Conservation (phyloP, 2,888 invertebrate species). For the Monochamus alternatus region DNA sequence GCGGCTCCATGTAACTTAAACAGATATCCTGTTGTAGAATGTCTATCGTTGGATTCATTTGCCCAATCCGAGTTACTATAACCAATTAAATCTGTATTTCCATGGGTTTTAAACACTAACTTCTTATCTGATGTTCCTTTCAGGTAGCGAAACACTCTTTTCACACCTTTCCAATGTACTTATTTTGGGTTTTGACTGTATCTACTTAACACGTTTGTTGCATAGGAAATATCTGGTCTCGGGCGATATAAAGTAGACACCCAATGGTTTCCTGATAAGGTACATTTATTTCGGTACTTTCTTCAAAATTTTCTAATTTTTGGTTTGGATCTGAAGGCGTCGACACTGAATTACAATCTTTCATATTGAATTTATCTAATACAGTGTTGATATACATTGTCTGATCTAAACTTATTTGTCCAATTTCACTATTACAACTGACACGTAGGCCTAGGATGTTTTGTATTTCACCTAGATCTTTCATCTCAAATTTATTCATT, state of each 20-base stretch:
- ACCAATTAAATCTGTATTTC: neutral
- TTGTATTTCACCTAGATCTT: neutral
- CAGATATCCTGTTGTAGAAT: no score
- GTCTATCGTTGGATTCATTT: neutral
- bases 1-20: no score
- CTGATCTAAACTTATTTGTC: slow-evolving; percentile 1
- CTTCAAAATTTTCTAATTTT: neutral
- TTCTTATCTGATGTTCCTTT: neutral
- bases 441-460: neutral
- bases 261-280: neutral
- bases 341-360: neutral
- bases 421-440: neutral
- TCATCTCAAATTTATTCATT: neutral
- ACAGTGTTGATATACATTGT: neutral
- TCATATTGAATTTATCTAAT: slow-evolving; percentile 1
- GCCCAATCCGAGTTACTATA: neutral
- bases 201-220: neutral
- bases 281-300: neutral
- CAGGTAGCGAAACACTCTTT: neutral
- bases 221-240: slow-evolving; percentile 7
- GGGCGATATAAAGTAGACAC: neutral
- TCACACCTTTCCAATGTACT: neutral
- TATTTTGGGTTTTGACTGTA: neutral
- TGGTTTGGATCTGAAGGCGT: neutral
- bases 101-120: neutral